Base-by-base conservation (phyloP, 2,888 invertebrate species). In the Hyposoter didymator region DNA sequence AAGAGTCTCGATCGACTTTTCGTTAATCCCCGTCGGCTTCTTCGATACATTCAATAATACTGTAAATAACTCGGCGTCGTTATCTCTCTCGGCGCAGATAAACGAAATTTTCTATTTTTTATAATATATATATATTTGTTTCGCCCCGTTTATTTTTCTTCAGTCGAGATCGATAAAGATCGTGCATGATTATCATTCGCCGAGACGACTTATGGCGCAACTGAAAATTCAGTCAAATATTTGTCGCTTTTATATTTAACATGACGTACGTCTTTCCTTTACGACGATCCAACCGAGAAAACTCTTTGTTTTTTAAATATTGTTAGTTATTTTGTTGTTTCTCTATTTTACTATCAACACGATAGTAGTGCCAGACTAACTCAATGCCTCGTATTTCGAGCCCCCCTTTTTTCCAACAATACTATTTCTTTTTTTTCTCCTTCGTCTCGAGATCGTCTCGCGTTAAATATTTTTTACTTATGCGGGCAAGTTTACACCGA, bases 21-120 rank as follows among this genome's bases (percentile, higher is more conserved):
- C 74, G 64, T 52, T 64, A 47, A 75, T 59, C 74, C 52, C 73
- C 66, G 52, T 82, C 72, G 55, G 70, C 78, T 82, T 74, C 74
- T 72, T 79, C 72, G 52, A 66, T 75, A 85, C 79, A 84, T 84
- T 81, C 79, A 85, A 87, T 87, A 88, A 88, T 88, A 88, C 87
- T 87, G 86, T 78, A 83, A 47, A 84, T 87, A 82, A 79, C 78
- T 84, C 85, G 78, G 81, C 85, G 80, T 73, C 62, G 17, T 22
- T 45, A 82, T 67, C 69, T 87, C 62, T 78, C 75, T 84, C 78
- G 75, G 79, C 76, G 79, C 76, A 62, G 72, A 82, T 72, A 66
- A 79, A 72, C 39, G 74, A 82, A 66, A 79, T 78, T 83, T 76
- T 59, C 47, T 70, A 39, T 32, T 19, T 69, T 22, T 17, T 28